These are phyloP conservation scores for Drosophila cardini DNA, from an alignment of 1,140 invertebrate genomes.

Conservation along the genomic window DNA sequence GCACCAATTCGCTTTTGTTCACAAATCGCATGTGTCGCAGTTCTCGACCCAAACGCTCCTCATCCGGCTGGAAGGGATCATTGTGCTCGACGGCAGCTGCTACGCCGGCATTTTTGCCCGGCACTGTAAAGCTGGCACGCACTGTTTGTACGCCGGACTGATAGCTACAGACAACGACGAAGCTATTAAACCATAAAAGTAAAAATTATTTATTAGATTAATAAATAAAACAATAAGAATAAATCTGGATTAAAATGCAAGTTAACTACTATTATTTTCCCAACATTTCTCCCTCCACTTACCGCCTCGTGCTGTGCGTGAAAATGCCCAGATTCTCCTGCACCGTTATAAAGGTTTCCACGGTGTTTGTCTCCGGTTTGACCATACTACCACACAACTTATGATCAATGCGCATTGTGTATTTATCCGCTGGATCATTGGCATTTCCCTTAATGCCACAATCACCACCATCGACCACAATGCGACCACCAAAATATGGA, in stretches of 20 bases:
- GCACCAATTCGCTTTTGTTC: slow-evolving; percentile 75
- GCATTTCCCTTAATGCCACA: slow-evolving; percentile 88
- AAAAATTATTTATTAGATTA: too few species aligned
- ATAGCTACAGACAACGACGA: slow-evolving; percentile 91
- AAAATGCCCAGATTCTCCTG: slow-evolving; percentile 92
- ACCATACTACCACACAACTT: slow-evolving; percentile 90
- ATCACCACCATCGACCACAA: slow-evolving; percentile 87
- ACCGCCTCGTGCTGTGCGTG: slow-evolving; percentile 91
- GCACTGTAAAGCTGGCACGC: slow-evolving; percentile 89
- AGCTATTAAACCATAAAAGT: slow-evolving; percentile 84
- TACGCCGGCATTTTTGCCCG: slow-evolving; percentile 85
- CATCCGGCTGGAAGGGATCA: slow-evolving; percentile 74
- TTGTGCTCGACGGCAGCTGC: slow-evolving; percentile 61
- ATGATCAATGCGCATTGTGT: slow-evolving; percentile 90
- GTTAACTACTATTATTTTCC: background rate
- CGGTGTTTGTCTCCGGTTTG: slow-evolving; percentile 88
- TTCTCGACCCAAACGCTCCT: slow-evolving; percentile 69
- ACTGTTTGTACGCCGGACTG: slow-evolving; percentile 92
- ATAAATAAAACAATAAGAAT: too few species aligned
- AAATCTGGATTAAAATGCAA: background rate
- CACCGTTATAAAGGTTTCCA: slow-evolving; percentile 91
- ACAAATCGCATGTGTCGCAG: slow-evolving; percentile 77
- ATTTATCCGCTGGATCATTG: slow-evolving; percentile 88
- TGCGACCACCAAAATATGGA: slow-evolving; percentile 90
- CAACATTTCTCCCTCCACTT: slow-evolving; percentile 6